Evolutionary conservation across 2,888 invertebrate genomes (phyloP).

Genomic region (Pharmacophagus antenor): DNA sequence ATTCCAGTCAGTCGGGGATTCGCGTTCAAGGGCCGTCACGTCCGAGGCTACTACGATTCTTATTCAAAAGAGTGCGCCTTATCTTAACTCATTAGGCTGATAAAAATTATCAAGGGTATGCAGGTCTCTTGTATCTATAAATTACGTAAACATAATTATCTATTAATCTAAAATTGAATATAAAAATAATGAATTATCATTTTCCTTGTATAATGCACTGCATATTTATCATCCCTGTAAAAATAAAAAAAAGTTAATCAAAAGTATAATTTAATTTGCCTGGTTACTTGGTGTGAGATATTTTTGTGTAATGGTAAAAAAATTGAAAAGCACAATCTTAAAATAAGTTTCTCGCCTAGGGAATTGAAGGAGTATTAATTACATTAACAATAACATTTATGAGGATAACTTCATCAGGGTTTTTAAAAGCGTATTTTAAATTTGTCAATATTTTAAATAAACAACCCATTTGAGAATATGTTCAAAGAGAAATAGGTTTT

Average conservation of each 20-base stretch:
- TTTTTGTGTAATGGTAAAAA: too few relatives aligned
- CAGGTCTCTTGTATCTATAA: constrained; percentile 8
- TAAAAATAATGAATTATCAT: not conserved
- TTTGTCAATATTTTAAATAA: constrained; percentile 58
- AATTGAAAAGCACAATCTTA: too few relatives aligned
- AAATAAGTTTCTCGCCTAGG: too few relatives aligned
- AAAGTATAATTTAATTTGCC: too few relatives aligned
- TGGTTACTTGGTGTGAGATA: too few relatives aligned
- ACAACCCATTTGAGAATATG: constrained; percentile 51
- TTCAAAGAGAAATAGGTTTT: constrained; percentile 57
- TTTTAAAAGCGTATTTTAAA: not conserved
- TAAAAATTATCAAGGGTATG: constrained; percentile 14
- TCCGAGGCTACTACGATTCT: constrained; percentile 45
- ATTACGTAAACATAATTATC: constrained; percentile 7
- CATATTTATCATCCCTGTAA: too few relatives aligned
- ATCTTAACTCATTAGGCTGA: constrained; percentile 27
- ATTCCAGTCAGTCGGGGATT: constrained; percentile 44
- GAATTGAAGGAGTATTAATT: not conserved
- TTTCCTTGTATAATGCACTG: not conserved
- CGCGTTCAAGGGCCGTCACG: constrained; percentile 60
- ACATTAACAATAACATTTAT: too few relatives aligned
- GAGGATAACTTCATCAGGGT: not conserved
- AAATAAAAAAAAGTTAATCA: too few relatives aligned
- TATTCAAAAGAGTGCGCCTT: constrained; percentile 36
- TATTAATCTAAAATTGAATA: not conserved